Base-by-base conservation (phyloP, 2,113 vertebrate genomes). In the Trichomycterus rosablanca region DNA sequence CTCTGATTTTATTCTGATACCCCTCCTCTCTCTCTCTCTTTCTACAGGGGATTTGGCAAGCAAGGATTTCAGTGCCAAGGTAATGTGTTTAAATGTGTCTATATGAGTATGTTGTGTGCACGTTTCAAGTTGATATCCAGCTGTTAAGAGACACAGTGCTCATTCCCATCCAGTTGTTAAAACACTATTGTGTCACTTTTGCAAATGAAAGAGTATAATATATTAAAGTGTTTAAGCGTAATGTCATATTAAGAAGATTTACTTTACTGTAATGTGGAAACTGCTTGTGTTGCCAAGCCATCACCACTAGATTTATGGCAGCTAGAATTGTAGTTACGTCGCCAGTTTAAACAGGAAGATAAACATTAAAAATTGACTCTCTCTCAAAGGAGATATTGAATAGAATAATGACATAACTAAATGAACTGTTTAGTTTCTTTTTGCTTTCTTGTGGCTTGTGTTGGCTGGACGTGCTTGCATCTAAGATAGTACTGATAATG, bases 41-140 rank as follows among this genome's bases (percentile, higher is more conserved):
- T 66, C 50, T 39, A 61, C 78, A 86, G 86, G 86, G 86, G 86
- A 58, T 87, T 87, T 75, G 86, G 86, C 37, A 87, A 87, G 68
- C 84, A 87, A 82, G 86, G 86, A 83, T 87, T 87, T 74, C 84
- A 87, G 74, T 87, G 86, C 73, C 86, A 87, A 87, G 86, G 86
- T 87, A 86, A 79, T 14, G 43, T 65, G 30, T 48, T 1, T 24
- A 20, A 70, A 65, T 51, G 45, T 64, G 11, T 59, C 10, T 42
- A 15, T 67, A 28, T 52, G 14, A 18, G 22, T 30, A 11, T 26
- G 43, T 61, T 30, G 49, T 54, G 50, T 61, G 58, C 16, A 8
- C 16, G 19, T 53, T 14, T 28, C 7, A 20, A 53, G 26, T 30
- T 30, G 26, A 30, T 4, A 23, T 12, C 16, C 15, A 20, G 15